A percentile compares a stretch with the other conserved stretches of the same genome.
These are phyloP conservation scores for Calonectris borealis DNA, from an alignment of 2,113 vertebrate species.

Conservation along the genomic window DNA sequence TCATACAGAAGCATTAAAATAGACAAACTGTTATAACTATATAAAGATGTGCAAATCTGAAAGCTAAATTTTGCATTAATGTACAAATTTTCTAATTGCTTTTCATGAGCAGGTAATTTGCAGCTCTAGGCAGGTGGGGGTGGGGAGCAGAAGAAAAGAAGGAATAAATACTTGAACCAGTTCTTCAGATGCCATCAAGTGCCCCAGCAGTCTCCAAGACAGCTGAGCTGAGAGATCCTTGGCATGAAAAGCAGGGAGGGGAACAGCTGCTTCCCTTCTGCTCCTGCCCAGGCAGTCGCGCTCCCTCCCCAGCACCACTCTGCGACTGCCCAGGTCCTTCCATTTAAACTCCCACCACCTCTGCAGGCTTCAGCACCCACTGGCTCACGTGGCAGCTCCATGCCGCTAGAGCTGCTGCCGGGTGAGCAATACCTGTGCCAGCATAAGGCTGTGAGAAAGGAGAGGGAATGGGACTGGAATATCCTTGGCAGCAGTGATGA, in stretches of 20 bases:
- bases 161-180: neutral
- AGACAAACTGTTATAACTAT: neutral
- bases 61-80: neutral
- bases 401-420: neutral
- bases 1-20: neutral
- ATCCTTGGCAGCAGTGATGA: fast-evolving
- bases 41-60: neutral
- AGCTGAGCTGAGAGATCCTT: neutral
- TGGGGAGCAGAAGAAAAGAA: neutral
- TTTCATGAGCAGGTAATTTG: neutral
- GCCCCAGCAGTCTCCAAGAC: neutral
- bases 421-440: neutral
- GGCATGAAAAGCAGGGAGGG: neutral
- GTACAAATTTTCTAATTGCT: fast-evolving
- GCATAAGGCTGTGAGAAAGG: neutral
- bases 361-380: neutral
- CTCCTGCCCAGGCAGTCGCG: neutral
- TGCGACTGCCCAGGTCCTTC: neutral
- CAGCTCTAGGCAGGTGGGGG: neutral
- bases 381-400: fast-evolving
- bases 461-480: neutral
- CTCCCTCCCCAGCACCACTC: neutral
- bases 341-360: neutral
- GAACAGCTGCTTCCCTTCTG: neutral
- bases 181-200: neutral